These are phyloP conservation scores for Leptinotarsa defecta DNA, from an alignment of 1,140 invertebrate species.

Conservation along the genomic window DNA sequence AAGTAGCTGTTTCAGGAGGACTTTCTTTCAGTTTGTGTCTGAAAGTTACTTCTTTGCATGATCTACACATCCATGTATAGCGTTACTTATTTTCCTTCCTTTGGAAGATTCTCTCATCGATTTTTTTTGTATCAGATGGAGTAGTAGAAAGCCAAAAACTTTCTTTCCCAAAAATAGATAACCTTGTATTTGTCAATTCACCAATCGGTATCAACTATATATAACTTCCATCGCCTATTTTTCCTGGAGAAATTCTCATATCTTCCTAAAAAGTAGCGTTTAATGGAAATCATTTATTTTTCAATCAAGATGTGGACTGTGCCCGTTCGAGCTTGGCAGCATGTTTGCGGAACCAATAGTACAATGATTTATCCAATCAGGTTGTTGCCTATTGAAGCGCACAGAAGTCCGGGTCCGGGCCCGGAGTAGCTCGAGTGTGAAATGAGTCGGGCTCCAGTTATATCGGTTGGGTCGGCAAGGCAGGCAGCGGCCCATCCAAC, in stretches of 20 bases:
- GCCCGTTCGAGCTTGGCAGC: slow-evolving; percentile 27
- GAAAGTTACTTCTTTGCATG: no score
- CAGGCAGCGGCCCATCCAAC: slow-evolving; percentile 11
- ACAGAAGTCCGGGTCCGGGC: slow-evolving; percentile 36
- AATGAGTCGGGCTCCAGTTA: slow-evolving; percentile 44
- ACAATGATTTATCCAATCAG: slow-evolving; percentile 49
- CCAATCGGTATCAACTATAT: not conserved
- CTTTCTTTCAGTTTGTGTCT: no score
- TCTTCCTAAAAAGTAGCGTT: not conserved
- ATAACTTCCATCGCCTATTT: not conserved
- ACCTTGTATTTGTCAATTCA: not conserved
- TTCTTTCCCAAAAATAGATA: no score
- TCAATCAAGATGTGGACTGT: slow-evolving; percentile 35
- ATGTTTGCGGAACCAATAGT: slow-evolving; percentile 45
- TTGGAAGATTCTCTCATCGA: no score
- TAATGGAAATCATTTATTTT: slow-evolving; percentile 39
- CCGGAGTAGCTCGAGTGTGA: slow-evolving; percentile 43
- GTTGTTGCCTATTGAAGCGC: slow-evolving; percentile 39
- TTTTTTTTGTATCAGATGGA: no score
- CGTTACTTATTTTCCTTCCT: no score
- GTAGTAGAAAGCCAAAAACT: no score
- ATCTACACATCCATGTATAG: no score
- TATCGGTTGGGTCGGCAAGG: slow-evolving; percentile 34
- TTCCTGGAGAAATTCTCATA: not conserved
- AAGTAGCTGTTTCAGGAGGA: no score